Base-by-base conservation (phyloP, 2,797 vertebrate species). In the Acanthornis magna region DNA sequence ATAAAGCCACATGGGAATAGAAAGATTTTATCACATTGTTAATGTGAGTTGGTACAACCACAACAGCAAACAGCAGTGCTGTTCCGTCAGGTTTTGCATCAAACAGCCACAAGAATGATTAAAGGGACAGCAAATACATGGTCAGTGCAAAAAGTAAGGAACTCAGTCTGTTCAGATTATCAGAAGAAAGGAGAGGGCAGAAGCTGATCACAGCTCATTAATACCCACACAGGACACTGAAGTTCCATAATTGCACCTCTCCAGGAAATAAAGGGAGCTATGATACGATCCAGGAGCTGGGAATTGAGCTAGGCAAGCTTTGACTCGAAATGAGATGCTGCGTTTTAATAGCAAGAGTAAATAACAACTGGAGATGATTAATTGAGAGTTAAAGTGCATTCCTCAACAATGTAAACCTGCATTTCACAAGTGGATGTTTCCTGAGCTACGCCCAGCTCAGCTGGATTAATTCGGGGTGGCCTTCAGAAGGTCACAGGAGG, bases 351-450 rank as follows among this genome's bases (percentile, higher is more conserved):
- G 47, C 19, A 42, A 54, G 57, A 62, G 85, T 85, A 89, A 95
- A 91, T 81, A 95, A 78, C 88, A 85, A 89, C 82, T 81, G 85
- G 89, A 76, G 89, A 78, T 80, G 26, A 89, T 93, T 84, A 78
- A 53, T 40, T 1, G 14, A 38, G 88, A 62, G 45, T 7, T 68
- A 42, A 66, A 48, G n/a, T 0, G 2, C 2, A 0, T 42, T 66
- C 47, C 27, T 76, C 50, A 38, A 27, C 11, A 2, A 0, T 29
- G 51, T 7, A 84, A 78, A 70, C 11, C 47, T 48, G 47, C 34
- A 25, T 53, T 78, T 88, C 43, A 48, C 47, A 43, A 61, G 40
- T 10, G 66, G 77, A 11, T 66, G 50, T 81, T 75, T 57, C 78
- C 85, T 34, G 62, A 73, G 60, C 22, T 9, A n/a, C 0, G 3